phyloP scores from a whole-genome alignment of 2,797 vertebrate species.

The Coccyzus lansbergi region DNA sequence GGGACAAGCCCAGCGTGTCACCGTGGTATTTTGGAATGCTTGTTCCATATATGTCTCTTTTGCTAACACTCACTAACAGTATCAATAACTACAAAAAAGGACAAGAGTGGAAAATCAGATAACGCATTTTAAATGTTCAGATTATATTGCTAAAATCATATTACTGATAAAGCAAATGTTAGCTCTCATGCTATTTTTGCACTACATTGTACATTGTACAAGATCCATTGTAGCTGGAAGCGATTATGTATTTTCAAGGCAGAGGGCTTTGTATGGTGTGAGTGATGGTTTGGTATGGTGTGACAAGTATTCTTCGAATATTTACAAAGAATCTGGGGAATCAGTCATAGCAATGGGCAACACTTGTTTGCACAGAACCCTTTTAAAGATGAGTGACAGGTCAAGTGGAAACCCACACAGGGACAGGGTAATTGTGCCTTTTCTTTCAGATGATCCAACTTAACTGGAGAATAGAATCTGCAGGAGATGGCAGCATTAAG shows the following conservation, averaged over 20 bases:
- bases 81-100: background rate
- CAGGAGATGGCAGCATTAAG: background rate
- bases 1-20: background rate
- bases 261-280: background rate
- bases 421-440: background rate
- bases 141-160: background rate
- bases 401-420: background rate
- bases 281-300: background rate
- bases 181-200: background rate
- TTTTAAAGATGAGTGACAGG: background rate
- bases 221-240: background rate
- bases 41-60: background rate
- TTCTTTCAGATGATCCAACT: background rate
- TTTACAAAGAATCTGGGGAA: conserved; percentile 5
- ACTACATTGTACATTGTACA: background rate
- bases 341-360: background rate
- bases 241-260: background rate
- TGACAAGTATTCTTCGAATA: background rate
- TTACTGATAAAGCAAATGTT: background rate
- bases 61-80: background rate
- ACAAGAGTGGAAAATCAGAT: background rate
- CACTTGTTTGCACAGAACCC: background rate
- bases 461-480: background rate
- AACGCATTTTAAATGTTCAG: background rate
- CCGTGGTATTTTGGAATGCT: background rate